Evolutionary conservation across 2,888 invertebrate species (phyloP).

Genomic region (Limulus polyphemus): DNA sequence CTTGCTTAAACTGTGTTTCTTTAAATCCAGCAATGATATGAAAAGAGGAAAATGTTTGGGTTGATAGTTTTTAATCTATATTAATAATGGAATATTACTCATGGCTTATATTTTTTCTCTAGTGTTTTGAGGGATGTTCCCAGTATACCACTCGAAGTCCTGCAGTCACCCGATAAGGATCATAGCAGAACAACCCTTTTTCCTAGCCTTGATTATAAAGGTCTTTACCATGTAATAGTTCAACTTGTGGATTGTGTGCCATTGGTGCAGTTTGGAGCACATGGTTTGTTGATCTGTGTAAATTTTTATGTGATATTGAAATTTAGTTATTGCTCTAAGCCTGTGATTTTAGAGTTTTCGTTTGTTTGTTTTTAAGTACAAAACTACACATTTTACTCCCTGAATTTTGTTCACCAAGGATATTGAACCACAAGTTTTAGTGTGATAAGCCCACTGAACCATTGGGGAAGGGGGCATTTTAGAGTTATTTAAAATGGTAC

Average conservation of each 20-base stretch:
- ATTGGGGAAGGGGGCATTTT: too few relatives aligned
- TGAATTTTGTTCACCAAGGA: too few relatives aligned
- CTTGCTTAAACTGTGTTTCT: too few relatives aligned
- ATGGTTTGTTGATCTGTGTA: slow-evolving; percentile 45
- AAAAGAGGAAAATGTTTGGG: too few relatives aligned
- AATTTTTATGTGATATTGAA: background rate
- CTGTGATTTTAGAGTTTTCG: too few relatives aligned
- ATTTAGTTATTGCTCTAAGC: too few relatives aligned
- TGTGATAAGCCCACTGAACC: too few relatives aligned
- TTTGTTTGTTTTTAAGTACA: too few relatives aligned
- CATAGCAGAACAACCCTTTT: slow-evolving; percentile 74
- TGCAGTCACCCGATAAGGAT: slow-evolving; percentile 75
- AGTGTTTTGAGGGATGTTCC: slow-evolving; percentile 95
- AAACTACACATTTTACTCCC: too few relatives aligned
- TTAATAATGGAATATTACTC: slow-evolving; percentile 1
- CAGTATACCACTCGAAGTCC: slow-evolving; percentile 78
- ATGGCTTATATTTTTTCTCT: slow-evolving; percentile 32
- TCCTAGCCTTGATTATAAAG: slow-evolving; percentile 93
- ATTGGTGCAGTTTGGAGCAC: slow-evolving; percentile 72
- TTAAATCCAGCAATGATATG: too few relatives aligned
- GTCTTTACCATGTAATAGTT: slow-evolving; percentile 77
- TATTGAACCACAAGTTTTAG: too few relatives aligned
- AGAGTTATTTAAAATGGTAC: too few relatives aligned
- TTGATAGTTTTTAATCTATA: slow-evolving; percentile 2
- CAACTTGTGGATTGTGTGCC: slow-evolving; percentile 88